Evolutionary conservation across 2,113 vertebrate genomes (phyloP).

Genomic region (Phalacrocorax brasilianus): DNA sequence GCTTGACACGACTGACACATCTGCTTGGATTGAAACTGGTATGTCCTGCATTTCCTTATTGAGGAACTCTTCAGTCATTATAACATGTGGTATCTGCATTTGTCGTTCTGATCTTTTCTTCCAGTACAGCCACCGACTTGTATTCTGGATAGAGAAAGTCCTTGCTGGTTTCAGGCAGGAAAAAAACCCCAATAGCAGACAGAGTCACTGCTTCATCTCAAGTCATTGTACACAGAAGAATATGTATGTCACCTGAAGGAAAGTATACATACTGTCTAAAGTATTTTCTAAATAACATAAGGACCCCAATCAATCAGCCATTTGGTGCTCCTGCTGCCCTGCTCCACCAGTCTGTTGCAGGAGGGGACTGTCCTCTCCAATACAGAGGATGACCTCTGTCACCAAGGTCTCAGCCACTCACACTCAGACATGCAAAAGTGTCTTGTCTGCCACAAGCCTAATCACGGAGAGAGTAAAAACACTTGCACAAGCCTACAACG

Average conservation of each 20-base stretch:
- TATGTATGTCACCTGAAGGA: neutral
- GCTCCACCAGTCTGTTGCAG: neutral
- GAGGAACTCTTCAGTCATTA: neutral
- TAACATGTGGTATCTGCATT: neutral
- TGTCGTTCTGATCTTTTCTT: neutral
- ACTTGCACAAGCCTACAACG: neutral
- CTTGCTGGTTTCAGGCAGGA: neutral
- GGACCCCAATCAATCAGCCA: neutral
- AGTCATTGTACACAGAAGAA: neutral
- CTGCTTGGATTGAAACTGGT: neutral
- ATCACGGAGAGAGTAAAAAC: neutral
- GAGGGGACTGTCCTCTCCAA: neutral
- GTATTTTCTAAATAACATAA: neutral
- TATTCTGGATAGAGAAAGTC: neutral
- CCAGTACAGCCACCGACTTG: neutral
- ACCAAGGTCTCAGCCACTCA: neutral
- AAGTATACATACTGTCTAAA: neutral
- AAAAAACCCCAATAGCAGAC: neutral
- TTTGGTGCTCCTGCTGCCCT: neutral
- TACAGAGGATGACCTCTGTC: neutral
- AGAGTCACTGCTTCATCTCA: neutral
- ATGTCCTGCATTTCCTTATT: neutral
- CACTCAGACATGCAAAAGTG: neutral
- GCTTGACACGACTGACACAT: neutral
- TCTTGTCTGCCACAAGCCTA: neutral